These are phyloP conservation scores for Fratercula arctica DNA, from an alignment of 2,797 vertebrate genomes.

Conservation along the genomic window DNA sequence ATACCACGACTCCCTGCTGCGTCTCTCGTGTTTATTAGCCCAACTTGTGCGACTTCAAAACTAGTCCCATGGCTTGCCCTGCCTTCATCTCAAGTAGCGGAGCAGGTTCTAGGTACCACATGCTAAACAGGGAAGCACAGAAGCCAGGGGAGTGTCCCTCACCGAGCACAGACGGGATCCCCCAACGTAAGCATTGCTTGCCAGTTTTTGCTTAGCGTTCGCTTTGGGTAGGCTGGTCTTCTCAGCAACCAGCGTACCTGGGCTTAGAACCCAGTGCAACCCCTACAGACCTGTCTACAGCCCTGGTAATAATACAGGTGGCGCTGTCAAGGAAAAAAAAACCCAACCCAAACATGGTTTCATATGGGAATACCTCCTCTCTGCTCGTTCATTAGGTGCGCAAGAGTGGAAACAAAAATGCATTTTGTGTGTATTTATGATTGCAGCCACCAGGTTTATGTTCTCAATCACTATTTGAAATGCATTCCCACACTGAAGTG, in stretches of 20 bases:
- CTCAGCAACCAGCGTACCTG: fast-evolving
- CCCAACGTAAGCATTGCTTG: fast-evolving
- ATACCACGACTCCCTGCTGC: background rate
- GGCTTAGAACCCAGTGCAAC: background rate
- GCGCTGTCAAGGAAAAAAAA: background rate
- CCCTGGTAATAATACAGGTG: background rate
- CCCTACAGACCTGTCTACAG: background rate
- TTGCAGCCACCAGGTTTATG: background rate
- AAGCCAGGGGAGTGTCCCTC: no score
- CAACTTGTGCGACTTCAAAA: background rate
- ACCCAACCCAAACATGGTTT: background rate
- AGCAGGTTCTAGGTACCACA: no score
- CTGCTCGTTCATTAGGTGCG: background rate
- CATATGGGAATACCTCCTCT: background rate
- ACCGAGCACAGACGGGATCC: background rate
- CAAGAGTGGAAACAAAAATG: fast-evolving
- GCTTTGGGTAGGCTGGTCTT: background rate
- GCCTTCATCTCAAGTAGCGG: background rate
- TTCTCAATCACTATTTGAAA: background rate
- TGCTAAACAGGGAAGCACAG: background rate
- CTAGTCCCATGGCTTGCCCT: background rate
- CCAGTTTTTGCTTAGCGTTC: background rate
- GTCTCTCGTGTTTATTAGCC: no score
- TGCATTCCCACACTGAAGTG: background rate
- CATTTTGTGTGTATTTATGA: background rate